Evolutionary conservation across 2,113 vertebrate genomes (phyloP), one percentile per base, ranked within the genome.

Genomic region (Phaethon lepturus): DNA sequence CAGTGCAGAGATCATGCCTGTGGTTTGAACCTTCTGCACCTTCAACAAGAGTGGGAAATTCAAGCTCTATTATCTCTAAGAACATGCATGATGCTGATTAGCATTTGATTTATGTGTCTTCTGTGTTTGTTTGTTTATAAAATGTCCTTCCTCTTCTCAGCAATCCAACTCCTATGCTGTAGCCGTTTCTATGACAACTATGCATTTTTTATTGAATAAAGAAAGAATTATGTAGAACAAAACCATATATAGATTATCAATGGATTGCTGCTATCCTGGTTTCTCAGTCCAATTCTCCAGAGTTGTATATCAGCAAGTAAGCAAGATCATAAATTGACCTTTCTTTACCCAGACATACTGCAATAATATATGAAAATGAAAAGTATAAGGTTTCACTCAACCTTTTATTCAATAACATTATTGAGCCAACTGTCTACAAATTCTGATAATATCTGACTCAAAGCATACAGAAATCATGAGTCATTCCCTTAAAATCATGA

Each of bases 221-320:
- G 53, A 69, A 91, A 96, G 24, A 74, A 71, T 71, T 94, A 75
- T 90, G 63, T 85, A 71, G 91, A 94, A 69, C 38, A 86, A 91
- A 97, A 44, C 31, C 25, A 88, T 80, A 76, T 72, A 96, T 96
- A 96, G 93, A 97, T 95, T 97, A 87, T 87, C 85, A 95, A 42
- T 88, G 85, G 94, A 90, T 79, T 91, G 47, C 9, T 95, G 55
- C 31, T 90, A 40, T 73, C 38, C 22, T 84, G 66, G 8, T 68
- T 95, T 90, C 88, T 64, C 19, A 69, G 67, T 67, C 53, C 72
- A 75, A 25, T 64, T 96, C 42, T 88, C 29, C 79, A 7, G 55
- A 86, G 20, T 81, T 80, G 7, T 31, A 16, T 52, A 40, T 72
- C 38, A 79, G 38, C 13, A 81, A 86, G n/a, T 33, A 80, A 72